Evolutionary conservation across 2,888 invertebrate genomes (phyloP).

Genomic region (Eucriotettix oculatus): DNA sequence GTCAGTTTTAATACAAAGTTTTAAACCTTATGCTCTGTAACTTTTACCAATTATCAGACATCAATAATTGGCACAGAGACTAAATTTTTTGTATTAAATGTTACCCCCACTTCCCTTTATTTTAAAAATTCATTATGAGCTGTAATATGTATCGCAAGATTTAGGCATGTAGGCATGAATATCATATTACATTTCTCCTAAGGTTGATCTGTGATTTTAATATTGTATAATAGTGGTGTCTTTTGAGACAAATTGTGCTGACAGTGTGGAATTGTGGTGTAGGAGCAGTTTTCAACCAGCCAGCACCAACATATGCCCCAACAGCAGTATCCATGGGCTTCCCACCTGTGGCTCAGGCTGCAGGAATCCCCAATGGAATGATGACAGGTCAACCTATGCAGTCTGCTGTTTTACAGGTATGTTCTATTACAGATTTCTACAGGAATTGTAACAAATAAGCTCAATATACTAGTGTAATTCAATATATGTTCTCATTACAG

Average conservation of each 20-base stretch:
- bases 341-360: constrained; percentile 2
- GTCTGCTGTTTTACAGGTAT: background rate
- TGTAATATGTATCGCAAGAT: too few relatives aligned
- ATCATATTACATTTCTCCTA: background rate
- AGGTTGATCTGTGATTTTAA: background rate
- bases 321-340: background rate
- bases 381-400: constrained; percentile 9
- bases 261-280: background rate
- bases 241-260: background rate
- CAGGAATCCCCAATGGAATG: constrained; percentile 10
- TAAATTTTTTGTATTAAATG: too few relatives aligned
- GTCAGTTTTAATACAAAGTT: too few relatives aligned
- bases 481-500: too few relatives aligned
- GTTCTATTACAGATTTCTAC: too few relatives aligned
- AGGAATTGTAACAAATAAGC: too few relatives aligned
- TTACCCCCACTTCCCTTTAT: background rate
- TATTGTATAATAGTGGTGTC: background rate
- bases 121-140: background rate
- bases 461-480: too few relatives aligned
- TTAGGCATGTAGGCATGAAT: too few relatives aligned
- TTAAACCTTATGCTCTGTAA: too few relatives aligned
- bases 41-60: too few relatives aligned
- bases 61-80: too few relatives aligned
- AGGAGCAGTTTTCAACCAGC: constrained; percentile 9
- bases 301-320: constrained; percentile 1